phyloP scores from a whole-genome alignment of 2,888 invertebrate species.

The Eupithecia abbreviata region DNA sequence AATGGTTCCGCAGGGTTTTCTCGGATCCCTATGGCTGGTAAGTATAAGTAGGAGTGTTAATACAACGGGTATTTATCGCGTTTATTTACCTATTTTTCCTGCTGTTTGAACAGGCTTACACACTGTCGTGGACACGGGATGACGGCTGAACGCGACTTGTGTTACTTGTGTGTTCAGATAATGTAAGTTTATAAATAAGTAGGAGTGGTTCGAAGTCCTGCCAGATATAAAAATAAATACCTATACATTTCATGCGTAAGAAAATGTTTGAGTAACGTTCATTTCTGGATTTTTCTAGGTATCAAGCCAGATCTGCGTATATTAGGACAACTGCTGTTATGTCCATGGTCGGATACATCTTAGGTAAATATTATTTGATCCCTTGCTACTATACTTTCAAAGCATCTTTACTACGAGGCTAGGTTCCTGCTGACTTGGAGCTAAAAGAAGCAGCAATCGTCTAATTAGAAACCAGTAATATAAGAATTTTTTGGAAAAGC shows the following conservation, averaged over 20 bases:
- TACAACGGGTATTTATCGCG: no score
- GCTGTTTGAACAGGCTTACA: no score
- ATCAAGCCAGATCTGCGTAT: constrained; percentile 94
- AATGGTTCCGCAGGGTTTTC: constrained; percentile 96
- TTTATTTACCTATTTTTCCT: no score
- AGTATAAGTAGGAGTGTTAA: constrained; percentile 26
- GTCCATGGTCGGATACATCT: constrained; percentile 97
- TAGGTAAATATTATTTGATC: constrained; percentile 71
- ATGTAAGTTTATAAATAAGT: no score
- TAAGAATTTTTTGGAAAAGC: no score
- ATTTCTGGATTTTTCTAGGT: constrained; percentile 81
- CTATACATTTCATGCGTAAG: no score
- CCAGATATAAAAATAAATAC: background rate
- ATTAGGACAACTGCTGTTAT: constrained; percentile 97
- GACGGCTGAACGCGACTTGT: no score
- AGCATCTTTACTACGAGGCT: background rate
- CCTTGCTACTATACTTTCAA: background rate
- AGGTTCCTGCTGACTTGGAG: background rate
- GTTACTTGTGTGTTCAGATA: no score
- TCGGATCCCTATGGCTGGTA: constrained; percentile 95
- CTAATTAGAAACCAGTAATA: background rate
- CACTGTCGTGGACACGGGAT: no score
- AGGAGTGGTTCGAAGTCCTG: background rate
- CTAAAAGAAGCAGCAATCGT: background rate
- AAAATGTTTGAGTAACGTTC: background rate